phyloP scores from a whole-genome alignment of 2,113 vertebrate genomes.

The Daubentonia madagascariensis region DNA sequence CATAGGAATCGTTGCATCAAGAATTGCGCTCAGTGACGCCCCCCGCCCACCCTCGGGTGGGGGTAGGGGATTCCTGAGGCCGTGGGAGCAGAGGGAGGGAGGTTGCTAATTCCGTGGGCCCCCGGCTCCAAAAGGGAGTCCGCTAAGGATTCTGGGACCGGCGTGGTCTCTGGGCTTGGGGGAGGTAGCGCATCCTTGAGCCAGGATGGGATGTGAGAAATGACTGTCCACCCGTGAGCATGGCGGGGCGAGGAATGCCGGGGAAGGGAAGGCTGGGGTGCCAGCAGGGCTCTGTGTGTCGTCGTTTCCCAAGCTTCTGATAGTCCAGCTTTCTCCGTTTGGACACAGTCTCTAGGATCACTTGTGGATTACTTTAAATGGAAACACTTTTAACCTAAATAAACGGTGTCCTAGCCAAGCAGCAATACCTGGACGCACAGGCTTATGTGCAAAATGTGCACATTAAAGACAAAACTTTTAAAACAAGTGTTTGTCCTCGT shows the following conservation, averaged over 20 bases:
- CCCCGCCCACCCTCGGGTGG: background rate
- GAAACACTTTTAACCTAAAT: background rate
- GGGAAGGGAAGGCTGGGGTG: background rate
- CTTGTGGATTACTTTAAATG: background rate
- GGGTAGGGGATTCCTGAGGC: conserved; percentile 49
- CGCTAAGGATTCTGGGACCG: conserved; percentile 56
- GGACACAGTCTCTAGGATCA: background rate
- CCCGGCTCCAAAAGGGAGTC: conserved; percentile 43
- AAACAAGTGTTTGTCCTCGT: background rate
- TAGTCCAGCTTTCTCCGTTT: background rate
- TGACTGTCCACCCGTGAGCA: background rate
- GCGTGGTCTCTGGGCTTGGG: conserved; percentile 54
- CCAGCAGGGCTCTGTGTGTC: background rate
- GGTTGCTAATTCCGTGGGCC: conserved; percentile 27
- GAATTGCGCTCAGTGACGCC: conserved; percentile 55
- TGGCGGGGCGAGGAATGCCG: background rate
- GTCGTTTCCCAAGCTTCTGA: background rate
- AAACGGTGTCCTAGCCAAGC: background rate
- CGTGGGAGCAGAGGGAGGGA: conserved; percentile 40
- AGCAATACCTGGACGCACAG: background rate
- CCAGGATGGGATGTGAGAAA: conserved; percentile 28
- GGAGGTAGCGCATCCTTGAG: conserved; percentile 70
- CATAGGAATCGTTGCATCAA: conserved; percentile 77
- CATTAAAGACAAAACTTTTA: background rate
- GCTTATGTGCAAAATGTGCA: background rate